phyloP scores from a whole-genome alignment of 2,797 vertebrate species.

The Sebastes oblongus region DNA sequence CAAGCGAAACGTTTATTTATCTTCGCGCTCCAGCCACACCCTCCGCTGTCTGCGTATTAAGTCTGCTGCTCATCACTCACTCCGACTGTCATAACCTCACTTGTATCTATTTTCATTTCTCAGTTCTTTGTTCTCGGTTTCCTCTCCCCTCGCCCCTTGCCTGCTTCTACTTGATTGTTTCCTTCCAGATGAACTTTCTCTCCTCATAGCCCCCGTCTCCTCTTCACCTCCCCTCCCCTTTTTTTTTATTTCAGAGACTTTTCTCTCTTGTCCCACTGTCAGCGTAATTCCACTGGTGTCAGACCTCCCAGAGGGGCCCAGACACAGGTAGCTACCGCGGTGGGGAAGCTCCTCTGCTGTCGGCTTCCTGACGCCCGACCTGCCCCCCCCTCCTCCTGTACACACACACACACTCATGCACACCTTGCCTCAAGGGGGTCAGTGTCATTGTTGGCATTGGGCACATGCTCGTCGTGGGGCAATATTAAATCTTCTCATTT shows the following conservation, averaged over 20 bases:
- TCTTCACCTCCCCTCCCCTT: neutral
- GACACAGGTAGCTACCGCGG: slow-evolving; percentile 66
- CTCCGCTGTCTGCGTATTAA: slow-evolving; percentile 53
- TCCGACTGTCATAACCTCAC: slow-evolving; percentile 23
- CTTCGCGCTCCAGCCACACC: slow-evolving; percentile 58
- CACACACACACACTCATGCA: neutral
- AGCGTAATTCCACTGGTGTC: slow-evolving; percentile 63
- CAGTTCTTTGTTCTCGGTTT: slow-evolving; percentile 1
- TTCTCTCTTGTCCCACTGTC: slow-evolving; percentile 47
- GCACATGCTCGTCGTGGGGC: slow-evolving; percentile 75
- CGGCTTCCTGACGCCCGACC: slow-evolving; percentile 67
- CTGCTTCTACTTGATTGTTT: slow-evolving; percentile 3
- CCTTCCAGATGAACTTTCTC: slow-evolving; percentile 30
- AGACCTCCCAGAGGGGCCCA: slow-evolving; percentile 80
- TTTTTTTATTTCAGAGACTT: slow-evolving; percentile 1
- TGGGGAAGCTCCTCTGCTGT: slow-evolving; percentile 58
- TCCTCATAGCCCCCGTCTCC: neutral
- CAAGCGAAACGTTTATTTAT: slow-evolving; percentile 65
- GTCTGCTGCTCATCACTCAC: slow-evolving; percentile 22
- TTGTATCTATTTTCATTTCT: slow-evolving; percentile 18
- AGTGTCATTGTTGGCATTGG: slow-evolving; percentile 82
- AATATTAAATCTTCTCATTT: slow-evolving; percentile 86
- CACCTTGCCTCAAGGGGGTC: slow-evolving; percentile 76
- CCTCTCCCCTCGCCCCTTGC: neutral
- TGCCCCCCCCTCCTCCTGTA: neutral